A percentile compares a stretch with the other conserved stretches of the same genome.
Evolutionary conservation across 2,888 invertebrate species (phyloP).

Genomic region (Chydorus sphaericus): DNA sequence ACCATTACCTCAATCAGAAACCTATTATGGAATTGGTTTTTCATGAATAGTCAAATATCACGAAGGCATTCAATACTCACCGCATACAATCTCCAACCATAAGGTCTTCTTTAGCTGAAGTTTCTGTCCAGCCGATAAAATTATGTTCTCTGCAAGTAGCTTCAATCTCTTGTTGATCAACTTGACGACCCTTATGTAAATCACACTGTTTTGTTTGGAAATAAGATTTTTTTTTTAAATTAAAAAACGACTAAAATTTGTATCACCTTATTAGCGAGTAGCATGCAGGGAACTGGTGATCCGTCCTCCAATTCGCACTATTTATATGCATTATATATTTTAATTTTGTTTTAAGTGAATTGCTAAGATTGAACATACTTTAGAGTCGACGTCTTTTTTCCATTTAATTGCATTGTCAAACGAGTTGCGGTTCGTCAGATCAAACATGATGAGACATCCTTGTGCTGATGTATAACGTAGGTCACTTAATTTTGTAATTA

Average conservation of each 20-base stretch:
- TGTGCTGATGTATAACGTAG: conserved; percentile 24
- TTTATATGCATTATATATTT: too few relatives aligned
- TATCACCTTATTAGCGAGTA: conserved; percentile 40
- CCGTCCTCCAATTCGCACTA: conserved; percentile 38
- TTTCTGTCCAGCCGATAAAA: conserved; percentile 42
- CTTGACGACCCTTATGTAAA: conserved; percentile 33
- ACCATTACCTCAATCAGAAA: conserved; percentile 8
- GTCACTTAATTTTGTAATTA: neutral
- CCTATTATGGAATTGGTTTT: neutral
- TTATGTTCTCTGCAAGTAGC: conserved; percentile 38
- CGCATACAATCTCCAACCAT: conserved; percentile 41
- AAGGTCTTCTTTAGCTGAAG: conserved; percentile 41
- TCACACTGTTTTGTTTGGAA: conserved; percentile 32
- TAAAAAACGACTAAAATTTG: conserved; percentile 12
- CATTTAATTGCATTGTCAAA: conserved; percentile 41
- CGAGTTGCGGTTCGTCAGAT: conserved; percentile 38
- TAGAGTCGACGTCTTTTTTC: conserved; percentile 42
- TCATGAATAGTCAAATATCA: neutral
- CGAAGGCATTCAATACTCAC: conserved; percentile 24
- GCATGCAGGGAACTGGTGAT: conserved; percentile 38
- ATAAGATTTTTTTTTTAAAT: neutral
- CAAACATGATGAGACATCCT: conserved; percentile 39
- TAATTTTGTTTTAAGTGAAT: too few relatives aligned
- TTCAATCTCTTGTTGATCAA: conserved; percentile 38
- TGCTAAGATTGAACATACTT: too few relatives aligned